A percentile compares a stretch with the other conserved stretches of the same genome.
Conservation (phyloP, 92 coral and sea anemone species). For the Muricea muricata region DNA sequence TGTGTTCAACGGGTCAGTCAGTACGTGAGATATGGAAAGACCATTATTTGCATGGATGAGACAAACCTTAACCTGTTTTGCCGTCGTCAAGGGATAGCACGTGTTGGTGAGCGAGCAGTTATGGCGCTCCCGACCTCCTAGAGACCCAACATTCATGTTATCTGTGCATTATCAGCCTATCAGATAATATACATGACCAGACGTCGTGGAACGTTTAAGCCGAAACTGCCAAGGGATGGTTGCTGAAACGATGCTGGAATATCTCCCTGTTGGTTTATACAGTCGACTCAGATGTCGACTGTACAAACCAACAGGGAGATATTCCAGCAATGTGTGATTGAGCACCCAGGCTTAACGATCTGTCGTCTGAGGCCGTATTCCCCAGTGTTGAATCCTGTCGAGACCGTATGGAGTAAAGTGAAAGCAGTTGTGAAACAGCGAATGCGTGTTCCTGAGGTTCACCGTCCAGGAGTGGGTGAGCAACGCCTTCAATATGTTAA, state of each 20-base stretch:
- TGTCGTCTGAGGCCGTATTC: conserved; percentile 34
- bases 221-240: conserved; percentile 41
- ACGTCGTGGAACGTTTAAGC: conserved; percentile 40
- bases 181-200: conserved; percentile 42
- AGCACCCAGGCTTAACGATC: conserved; percentile 21
- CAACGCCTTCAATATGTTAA: conserved; percentile 36
- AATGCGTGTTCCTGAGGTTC: conserved; percentile 37
- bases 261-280: conserved; percentile 36
- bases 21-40: conserved; percentile 40
- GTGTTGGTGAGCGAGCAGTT: conserved; percentile 40
- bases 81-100: conserved; percentile 40
- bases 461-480: conserved; percentile 32
- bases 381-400: conserved; percentile 25
- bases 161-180: conserved; percentile 45
- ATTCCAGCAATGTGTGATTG: conserved; percentile 18
- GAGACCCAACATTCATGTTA: conserved; percentile 38
- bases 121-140: conserved; percentile 29
- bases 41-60: conserved; percentile 43
- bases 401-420: conserved; percentile 26
- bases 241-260: conserved; percentile 27
- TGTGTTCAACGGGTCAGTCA: conserved; percentile 37
- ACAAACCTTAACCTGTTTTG: conserved; percentile 33
- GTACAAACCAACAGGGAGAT: conserved; percentile 7
- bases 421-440: conserved; percentile 43
- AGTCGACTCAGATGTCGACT: conserved; percentile 37